phyloP scores from a whole-genome alignment of 2,113 vertebrate genomes.

The Anarhynchus alexandrinus region DNA sequence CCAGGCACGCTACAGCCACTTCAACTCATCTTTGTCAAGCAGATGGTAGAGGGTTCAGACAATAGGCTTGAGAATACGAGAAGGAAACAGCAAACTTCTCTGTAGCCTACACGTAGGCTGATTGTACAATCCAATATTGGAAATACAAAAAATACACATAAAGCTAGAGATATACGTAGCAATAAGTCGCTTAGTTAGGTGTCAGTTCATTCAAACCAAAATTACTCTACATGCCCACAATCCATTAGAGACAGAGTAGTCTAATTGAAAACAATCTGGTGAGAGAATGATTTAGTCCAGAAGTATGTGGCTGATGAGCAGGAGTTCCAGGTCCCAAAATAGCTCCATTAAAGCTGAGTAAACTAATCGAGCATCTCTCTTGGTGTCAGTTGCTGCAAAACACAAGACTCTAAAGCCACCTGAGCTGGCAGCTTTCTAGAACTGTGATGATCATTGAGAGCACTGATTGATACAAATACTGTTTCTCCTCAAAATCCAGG shows the following conservation, averaged over 20 bases:
- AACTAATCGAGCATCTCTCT: not conserved
- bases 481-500: not conserved
- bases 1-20: not conserved
- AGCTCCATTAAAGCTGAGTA: not conserved
- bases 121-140: not conserved
- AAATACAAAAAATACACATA: not conserved
- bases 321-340: not conserved
- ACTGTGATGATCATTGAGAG: not conserved
- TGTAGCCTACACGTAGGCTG: not conserved
- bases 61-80: not conserved
- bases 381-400: not conserved
- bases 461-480: not conserved
- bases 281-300: constrained; percentile 5
- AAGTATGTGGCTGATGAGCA: not conserved
- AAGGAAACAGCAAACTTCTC: not conserved
- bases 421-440: not conserved
- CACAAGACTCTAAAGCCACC: not conserved
- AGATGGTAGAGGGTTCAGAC: not conserved
- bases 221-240: not conserved
- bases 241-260: not conserved
- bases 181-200: not conserved
- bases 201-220: constrained; percentile 3
- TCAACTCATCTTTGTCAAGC: not conserved
- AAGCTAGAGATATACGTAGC: not conserved
- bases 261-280: constrained; percentile 17